These are phyloP conservation scores for Puntigrus tetrazona DNA, from an alignment of 2,113 vertebrate species.

Conservation along the genomic window DNA sequence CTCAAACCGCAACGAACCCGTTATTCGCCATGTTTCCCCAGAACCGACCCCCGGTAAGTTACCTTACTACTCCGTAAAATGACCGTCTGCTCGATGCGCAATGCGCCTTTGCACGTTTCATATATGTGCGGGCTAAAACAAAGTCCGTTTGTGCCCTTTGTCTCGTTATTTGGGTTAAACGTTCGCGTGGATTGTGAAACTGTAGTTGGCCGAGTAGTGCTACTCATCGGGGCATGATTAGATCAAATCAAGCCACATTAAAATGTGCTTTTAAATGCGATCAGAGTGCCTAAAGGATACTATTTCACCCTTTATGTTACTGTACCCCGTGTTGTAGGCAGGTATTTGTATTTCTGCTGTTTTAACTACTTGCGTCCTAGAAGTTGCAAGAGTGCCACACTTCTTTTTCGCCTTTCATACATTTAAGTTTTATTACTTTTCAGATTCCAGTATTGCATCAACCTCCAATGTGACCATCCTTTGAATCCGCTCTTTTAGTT, in stretches of 20 bases:
- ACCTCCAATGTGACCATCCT: background rate
- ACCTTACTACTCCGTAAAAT: constrained; percentile 31
- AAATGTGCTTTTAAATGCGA: background rate
- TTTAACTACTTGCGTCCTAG: background rate
- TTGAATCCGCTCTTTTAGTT: background rate
- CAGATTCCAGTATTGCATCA: background rate
- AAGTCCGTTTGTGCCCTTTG: constrained; percentile 62
- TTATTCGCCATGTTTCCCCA: constrained; percentile 83
- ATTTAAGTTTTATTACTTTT: background rate
- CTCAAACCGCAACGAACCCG: constrained; percentile 49
- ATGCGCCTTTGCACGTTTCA: constrained; percentile 19
- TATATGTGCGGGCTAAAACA: background rate
- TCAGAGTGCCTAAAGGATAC: background rate
- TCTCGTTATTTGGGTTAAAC: constrained; percentile 50
- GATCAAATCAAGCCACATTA: background rate
- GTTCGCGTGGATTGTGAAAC: constrained; percentile 24
- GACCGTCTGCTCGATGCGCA: constrained; percentile 53
- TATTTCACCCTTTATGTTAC: background rate
- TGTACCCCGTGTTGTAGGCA: background rate
- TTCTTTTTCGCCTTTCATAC: background rate
- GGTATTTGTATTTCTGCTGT: background rate
- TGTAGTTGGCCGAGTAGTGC: background rate
- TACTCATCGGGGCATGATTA: background rate
- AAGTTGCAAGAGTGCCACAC: background rate
- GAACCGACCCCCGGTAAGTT: constrained; percentile 86